Conservation (phyloP, 2,888 invertebrate species). For the Folsomia candida region DNA sequence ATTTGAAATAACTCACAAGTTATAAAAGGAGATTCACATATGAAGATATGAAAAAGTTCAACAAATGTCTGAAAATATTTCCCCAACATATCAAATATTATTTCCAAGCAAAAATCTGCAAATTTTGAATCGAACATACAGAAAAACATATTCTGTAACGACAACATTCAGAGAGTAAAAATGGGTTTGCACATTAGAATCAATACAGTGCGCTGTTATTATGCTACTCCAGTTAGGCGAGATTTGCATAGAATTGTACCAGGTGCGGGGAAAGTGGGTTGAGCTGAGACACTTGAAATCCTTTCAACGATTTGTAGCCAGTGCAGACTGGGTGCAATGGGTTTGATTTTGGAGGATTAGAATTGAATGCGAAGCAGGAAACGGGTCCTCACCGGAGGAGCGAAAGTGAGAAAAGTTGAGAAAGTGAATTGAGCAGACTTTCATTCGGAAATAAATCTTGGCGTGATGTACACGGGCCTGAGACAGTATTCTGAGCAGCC, state of each 20-base stretch:
- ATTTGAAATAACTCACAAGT: conserved; percentile 27
- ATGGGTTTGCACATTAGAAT: not conserved
- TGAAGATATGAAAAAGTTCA: not conserved
- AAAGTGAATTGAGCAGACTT: conserved; percentile 9
- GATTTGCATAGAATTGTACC: not conserved
- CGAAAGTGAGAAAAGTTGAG: conserved; percentile 1
- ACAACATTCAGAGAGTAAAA: not conserved
- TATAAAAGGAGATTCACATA: not conserved
- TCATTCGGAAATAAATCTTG: conserved; percentile 15
- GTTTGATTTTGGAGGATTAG: not conserved
- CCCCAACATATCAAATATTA: no score
- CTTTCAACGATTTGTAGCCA: conserved; percentile 1
- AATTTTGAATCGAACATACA: not conserved
- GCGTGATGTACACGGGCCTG: not conserved
- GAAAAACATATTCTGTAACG: no score
- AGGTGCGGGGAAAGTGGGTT: conserved; percentile 5
- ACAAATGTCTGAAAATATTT: not conserved
- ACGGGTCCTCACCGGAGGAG: not conserved
- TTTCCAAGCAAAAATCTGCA: not conserved
- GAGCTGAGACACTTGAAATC: conserved; percentile 7
- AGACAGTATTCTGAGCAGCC: not conserved
- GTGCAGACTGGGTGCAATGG: not conserved
- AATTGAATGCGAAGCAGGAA: not conserved
- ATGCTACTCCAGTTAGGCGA: not conserved
- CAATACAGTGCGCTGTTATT: not conserved